phyloP scores from a whole-genome alignment of 2,113 vertebrate genomes.

The Irena cyanogastra region DNA sequence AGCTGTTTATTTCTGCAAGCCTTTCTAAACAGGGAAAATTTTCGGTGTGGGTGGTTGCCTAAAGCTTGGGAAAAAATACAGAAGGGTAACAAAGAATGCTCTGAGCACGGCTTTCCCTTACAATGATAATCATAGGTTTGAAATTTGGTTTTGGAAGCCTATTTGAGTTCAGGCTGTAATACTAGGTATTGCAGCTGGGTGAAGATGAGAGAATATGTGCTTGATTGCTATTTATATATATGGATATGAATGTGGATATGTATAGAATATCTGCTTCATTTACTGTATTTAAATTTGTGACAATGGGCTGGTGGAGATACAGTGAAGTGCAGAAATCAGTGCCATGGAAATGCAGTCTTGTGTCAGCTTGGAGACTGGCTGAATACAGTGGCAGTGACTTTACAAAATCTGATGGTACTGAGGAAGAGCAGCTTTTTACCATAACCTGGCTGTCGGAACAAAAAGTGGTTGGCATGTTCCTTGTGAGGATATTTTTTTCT shows the following conservation, averaged over 20 bases:
- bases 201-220: slow-evolving; percentile 16
- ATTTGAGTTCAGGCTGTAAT: slow-evolving; percentile 35
- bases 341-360: neutral
- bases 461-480: neutral
- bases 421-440: neutral
- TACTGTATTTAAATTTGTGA: neutral
- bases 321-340: neutral
- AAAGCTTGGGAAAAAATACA: neutral
- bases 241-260: neutral
- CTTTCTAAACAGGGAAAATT: neutral
- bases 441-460: neutral
- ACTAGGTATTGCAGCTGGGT: slow-evolving; percentile 37
- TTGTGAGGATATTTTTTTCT: neutral
- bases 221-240: neutral
- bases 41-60: neutral
- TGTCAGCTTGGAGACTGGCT: neutral
- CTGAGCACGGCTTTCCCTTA: neutral
- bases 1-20: neutral
- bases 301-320: neutral
- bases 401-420: neutral
- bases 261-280: neutral
- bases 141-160: neutral
- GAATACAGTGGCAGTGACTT: neutral
- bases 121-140: slow-evolving; percentile 20
- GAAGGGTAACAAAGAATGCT: neutral